Evolutionary conservation across 2,888 invertebrate genomes (phyloP).

Genomic region (Agonopterix subpropinquella): DNA sequence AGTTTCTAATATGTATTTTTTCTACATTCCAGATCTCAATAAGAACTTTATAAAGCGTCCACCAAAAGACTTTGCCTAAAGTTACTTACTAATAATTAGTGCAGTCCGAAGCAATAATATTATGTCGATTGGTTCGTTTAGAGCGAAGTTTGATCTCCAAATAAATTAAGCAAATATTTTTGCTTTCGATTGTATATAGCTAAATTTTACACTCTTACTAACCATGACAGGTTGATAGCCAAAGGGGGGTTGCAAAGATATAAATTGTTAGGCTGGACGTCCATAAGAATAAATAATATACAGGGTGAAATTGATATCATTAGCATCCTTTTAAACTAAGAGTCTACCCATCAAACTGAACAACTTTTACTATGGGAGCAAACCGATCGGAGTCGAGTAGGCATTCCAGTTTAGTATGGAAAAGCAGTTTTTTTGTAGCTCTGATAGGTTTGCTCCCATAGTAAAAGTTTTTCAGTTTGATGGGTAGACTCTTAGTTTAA

Average conservation of each 20-base stretch:
- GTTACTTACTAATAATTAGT: constrained; percentile 15
- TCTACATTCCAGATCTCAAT: constrained; percentile 41
- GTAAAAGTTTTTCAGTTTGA: no score
- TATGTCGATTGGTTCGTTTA: no score
- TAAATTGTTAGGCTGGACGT: not conserved
- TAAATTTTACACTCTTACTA: constrained; percentile 8
- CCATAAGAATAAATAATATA: no score
- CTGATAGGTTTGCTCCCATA: no score
- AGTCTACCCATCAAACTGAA: no score
- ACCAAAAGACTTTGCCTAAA: constrained; percentile 46
- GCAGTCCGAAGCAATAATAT: not conserved
- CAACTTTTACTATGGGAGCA: no score
- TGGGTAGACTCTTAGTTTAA: no score
- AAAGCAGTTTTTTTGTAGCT: no score
- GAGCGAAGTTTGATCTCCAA: constrained; percentile 18
- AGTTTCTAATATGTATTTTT: not conserved
- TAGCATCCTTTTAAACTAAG: no score
- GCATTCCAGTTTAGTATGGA: no score
- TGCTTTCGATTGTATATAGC: constrained; percentile 9
- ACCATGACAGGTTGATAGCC: not conserved
- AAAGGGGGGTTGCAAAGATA: not conserved
- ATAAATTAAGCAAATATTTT: not conserved
- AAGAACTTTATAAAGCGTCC: constrained; percentile 36
- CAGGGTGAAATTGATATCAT: no score
- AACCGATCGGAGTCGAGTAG: no score